A percentile compares a stretch with the other conserved stretches of the same genome.
Evolutionary conservation across 2,113 vertebrate genomes (phyloP).

Genomic region (Notothenia rossii): DNA sequence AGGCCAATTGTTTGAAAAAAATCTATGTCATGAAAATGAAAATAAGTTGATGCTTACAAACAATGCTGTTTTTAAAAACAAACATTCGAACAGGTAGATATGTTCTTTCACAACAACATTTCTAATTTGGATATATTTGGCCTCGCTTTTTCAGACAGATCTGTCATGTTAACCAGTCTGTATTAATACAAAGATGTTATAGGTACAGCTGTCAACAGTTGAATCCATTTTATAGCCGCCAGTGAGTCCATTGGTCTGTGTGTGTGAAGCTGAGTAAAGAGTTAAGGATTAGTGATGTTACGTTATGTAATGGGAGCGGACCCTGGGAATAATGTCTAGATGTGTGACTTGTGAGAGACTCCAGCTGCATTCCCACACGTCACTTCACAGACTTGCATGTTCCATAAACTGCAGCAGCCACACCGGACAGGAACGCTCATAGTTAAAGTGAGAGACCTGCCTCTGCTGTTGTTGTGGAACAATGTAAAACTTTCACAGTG

Average conservation of each 20-base stretch:
- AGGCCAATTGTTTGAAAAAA: background rate
- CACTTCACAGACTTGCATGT: constrained; percentile 40
- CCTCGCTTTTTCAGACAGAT: constrained; percentile 5
- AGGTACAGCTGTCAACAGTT: constrained; percentile 40
- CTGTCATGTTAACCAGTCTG: background rate
- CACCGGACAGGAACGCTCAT: constrained; percentile 33
- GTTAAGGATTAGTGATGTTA: constrained; percentile 51
- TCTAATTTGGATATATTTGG: background rate
- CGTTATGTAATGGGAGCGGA: constrained; percentile 49
- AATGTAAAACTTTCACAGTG: constrained; percentile 18
- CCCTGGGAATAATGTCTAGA: constrained; percentile 67
- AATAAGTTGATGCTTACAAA: background rate
- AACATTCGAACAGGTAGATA: background rate
- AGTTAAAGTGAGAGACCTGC: constrained; percentile 26
- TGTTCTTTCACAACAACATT: background rate
- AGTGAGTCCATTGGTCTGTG: constrained; percentile 15
- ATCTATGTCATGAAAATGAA: background rate
- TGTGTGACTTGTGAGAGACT: constrained; percentile 65
- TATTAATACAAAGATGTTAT: constrained; percentile 20
- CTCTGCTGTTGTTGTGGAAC: constrained; percentile 23
- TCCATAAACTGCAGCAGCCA: constrained; percentile 47
- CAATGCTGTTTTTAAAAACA: background rate
- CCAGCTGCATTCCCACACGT: constrained; percentile 60
- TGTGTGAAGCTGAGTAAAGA: constrained; percentile 23
- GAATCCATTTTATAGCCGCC: constrained; percentile 13